A percentile compares a stretch with the other conserved stretches of the same genome.
Conservation (phyloP, 2,888 invertebrate genomes). For the Uloborus plumipes region DNA sequence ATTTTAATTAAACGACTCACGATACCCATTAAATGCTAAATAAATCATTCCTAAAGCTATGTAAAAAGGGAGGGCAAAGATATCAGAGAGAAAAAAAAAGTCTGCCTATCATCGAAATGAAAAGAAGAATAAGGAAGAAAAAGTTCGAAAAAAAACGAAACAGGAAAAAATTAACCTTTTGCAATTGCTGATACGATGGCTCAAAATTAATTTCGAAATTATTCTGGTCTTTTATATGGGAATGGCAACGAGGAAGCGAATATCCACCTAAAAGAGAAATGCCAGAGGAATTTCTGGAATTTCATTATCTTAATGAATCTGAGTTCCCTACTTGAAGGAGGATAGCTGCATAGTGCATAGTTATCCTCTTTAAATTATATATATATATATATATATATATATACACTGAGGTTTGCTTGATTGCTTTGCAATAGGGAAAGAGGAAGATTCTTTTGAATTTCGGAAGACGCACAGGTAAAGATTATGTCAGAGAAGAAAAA, state of each 20-base stretch:
- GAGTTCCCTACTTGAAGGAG: slow-evolving; percentile 28
- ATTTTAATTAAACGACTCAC: no score
- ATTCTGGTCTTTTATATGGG: slow-evolving; percentile 36
- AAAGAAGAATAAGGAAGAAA: slow-evolving; percentile 2
- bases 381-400: slow-evolving; percentile 15
- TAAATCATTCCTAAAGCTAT: slow-evolving; percentile 29
- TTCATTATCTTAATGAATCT: slow-evolving; percentile 63
- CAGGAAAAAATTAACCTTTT: slow-evolving; percentile 22
- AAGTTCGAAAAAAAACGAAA: slow-evolving; percentile 1
- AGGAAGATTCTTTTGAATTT: neutral
- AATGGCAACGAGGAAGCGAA: no score
- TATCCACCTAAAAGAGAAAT: slow-evolving; percentile 25
- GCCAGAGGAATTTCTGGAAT: slow-evolving; percentile 53
- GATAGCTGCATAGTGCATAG: slow-evolving; percentile 52
- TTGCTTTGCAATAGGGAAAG: slow-evolving; percentile 38
- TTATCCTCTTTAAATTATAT: slow-evolving; percentile 59
- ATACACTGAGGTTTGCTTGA: slow-evolving; percentile 58
- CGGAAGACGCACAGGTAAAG: no score
- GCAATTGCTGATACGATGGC: slow-evolving; percentile 46
- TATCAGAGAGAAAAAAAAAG: neutral
- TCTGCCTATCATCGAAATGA: slow-evolving; percentile 5
- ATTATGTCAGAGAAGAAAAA: no score
- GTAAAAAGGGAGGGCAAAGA: neutral
- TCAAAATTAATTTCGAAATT: slow-evolving; percentile 59
- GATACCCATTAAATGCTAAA: neutral